Base-by-base conservation (phyloP, 2,113 vertebrate genomes). In the Mormoops blainvillei region DNA sequence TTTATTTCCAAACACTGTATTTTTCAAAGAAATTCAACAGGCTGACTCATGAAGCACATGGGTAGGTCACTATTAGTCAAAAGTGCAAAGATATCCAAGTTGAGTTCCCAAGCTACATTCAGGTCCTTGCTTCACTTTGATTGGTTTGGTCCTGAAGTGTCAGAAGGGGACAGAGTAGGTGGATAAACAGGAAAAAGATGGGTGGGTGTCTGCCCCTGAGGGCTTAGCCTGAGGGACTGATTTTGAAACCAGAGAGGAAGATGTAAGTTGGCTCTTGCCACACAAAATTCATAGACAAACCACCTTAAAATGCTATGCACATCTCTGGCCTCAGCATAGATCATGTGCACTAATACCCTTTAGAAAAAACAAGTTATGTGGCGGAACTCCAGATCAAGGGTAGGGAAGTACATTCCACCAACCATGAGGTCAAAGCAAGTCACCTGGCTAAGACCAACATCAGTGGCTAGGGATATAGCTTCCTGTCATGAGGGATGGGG, bases 1-100 rank as follows among this genome's bases (percentile, higher is more conserved):
- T 91, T 89, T 89, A 71, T 70, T 89, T 96, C n/a, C n/a, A 90
- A 68, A 85, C 36, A n/a, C 7, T 2, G 52, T 83, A 65, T 83
- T 63, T 86, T 94, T 87, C 61, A 11, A 90, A 70, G 18, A 65
- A 94, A 77, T 88, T 71, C 71, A 82, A 45, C 6, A 73, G 56
- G 18, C 19, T 68, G 67, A 48, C 22, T 88, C 65, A 65, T 45
- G 41, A 78, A 67, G 81, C 54, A 4, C 7, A 20, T 2, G 6
- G 13, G 2, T 77, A 85, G 41, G 16, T 43, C 36, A 52, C 20
- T 82, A 3, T 77, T 52, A 45, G 36, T 84, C 43, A 90, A 36
- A 87, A 38, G 19, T 22, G 50, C 22, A 18, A 41, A 54, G 12
- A 36, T 33, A 56, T 31, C 54, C 6, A 33, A 70, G 48, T 26